Base-by-base conservation (phyloP, 2,113 vertebrate species). In the Paedocypris sp. region DNA sequence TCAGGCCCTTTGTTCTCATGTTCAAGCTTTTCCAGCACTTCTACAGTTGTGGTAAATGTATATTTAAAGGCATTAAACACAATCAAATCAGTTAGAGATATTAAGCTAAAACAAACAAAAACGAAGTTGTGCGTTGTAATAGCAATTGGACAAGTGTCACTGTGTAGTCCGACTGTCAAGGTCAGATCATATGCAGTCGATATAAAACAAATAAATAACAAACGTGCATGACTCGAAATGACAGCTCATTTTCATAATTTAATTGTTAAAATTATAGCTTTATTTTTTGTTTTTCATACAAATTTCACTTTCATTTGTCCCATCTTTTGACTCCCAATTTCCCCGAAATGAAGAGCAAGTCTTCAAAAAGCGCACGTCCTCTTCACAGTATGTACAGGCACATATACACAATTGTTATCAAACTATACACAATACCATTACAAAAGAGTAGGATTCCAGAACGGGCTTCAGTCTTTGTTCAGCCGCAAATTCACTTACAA, bases 251-350 rank as follows among this genome's bases (percentile, higher is more conserved):
- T n/a, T n/a, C 12, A 59, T 46, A 3, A 18, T 18, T 28, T 15
- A 49, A 53, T 19, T 72, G 75, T 77, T 83, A 83, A 85, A 83
- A 84, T 81, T 80, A 84, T 70, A 82, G 78, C 71, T 85, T 85
- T 85, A 85, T 81, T 84, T 84, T 56, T 66, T n/a, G n/a, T 61
- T 69, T 73, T 76, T 70, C 43, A 82, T 83, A 83, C 78, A 85
- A 85, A 85, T 52, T 64, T 67, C 73, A 65, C 67, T 76, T 68
- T 67, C 59, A 65, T 57, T 71, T 29, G 64, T 53, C 63, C 67
- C 26, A 57, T 51, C 54, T 75, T 67, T 62, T 65, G 57, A 38
- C 70, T 74, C 59, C 56, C 61, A 47, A 65, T 61, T 62, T 49
- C 52, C 69, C 51, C 41, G 65, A 48, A 56, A 58, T 41, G 41